phyloP scores from a whole-genome alignment of 30 jellyfish, hydroid and myxozoan genomes.

The Chrysaora quinquecirrha region DNA sequence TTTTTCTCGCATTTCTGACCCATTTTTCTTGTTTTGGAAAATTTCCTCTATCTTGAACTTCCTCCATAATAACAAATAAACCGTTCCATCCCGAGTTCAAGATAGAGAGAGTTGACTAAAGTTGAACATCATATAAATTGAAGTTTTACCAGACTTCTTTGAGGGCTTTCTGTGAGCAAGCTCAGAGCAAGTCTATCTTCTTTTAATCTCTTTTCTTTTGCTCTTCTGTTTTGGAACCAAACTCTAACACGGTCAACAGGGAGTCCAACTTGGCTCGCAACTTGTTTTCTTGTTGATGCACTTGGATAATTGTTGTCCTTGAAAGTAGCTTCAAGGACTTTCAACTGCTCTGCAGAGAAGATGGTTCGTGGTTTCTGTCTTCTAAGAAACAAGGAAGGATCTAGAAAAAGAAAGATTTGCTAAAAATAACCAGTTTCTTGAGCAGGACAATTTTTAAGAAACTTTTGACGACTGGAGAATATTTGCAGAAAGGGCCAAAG shows the following conservation, averaged over 20 bases:
- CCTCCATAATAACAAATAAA: no score
- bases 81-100: no score
- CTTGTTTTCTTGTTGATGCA: constrained; percentile 69
- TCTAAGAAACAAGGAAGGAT: constrained; percentile 81
- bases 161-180: constrained; percentile 14
- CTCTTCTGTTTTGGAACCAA: constrained; percentile 96
- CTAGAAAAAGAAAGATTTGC: constrained; percentile 15
- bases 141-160: constrained; percentile 35
- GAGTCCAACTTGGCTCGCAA: constrained; percentile 73
- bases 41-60: no score
- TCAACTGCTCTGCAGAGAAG: constrained; percentile 78
- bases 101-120: no score
- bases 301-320: constrained; percentile 80
- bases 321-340: constrained; percentile 81
- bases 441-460: neutral
- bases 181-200: constrained; percentile 90
- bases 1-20: no score
- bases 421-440: neutral
- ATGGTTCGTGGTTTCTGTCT: constrained; percentile 94
- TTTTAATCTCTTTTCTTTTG: constrained; percentile 83
- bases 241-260: constrained; percentile 90
- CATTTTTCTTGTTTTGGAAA: no score
- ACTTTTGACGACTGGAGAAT: neutral
- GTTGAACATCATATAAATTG: no score
- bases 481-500: neutral